A percentile compares a stretch with the other conserved stretches of the same genome.
These are phyloP conservation scores for Thalassophryne amazonica DNA, from an alignment of 2,797 vertebrate species.

Conservation along the genomic window DNA sequence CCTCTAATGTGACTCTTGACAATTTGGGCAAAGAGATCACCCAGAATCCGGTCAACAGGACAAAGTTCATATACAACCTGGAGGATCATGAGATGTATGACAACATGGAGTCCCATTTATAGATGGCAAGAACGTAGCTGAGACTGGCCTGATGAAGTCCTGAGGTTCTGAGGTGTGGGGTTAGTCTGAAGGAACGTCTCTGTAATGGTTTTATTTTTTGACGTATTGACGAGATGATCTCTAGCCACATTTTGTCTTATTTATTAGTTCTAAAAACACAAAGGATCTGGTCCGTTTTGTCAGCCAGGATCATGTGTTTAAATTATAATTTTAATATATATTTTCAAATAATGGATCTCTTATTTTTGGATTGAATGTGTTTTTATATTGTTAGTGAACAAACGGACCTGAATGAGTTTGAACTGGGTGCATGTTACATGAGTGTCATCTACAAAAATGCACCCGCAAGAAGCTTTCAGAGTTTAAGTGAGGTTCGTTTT, in stretches of 20 bases:
- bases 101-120: conserved; percentile 99
- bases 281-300: not conserved
- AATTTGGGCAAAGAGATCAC: conserved; percentile 90
- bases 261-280: not conserved
- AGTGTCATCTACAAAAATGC: too few relatives aligned
- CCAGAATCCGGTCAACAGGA: conserved; percentile 85
- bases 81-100: conserved; percentile 92
- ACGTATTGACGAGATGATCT: conserved; percentile 22
- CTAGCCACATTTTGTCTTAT: not conserved
- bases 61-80: conserved; percentile 98
- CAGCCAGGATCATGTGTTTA: not conserved
- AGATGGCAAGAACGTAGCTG: conserved; percentile 52
- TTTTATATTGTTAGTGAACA: too few relatives aligned
- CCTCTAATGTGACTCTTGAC: conserved; percentile 96
- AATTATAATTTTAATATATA: not conserved
- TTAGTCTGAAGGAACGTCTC: conserved; percentile 31
- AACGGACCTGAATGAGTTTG: too few relatives aligned
- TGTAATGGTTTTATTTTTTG: conserved; percentile 28
- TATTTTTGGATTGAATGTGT: not conserved
- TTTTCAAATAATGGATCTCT: not conserved
- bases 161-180: conserved; percentile 21
- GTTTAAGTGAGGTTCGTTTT: not conserved
- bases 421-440: too few relatives aligned
- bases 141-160: conserved; percentile 33
- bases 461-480: too few relatives aligned